These are phyloP conservation scores for Alectoris magna DNA, from an alignment of 2,797 vertebrate species.

Conservation along the genomic window DNA sequence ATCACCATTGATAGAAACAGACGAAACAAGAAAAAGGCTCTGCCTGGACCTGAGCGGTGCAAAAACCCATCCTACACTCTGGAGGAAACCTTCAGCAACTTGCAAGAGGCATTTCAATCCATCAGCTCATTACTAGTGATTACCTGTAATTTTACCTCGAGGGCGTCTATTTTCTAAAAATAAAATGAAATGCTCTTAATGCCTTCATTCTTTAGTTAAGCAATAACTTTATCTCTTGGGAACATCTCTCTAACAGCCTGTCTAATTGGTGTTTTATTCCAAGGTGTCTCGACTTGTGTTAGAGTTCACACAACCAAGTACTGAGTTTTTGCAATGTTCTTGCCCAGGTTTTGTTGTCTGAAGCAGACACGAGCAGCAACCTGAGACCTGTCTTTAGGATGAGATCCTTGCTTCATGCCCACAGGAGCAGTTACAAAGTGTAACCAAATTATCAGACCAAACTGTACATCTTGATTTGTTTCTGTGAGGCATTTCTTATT, in stretches of 20 bases:
- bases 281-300: neutral
- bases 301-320: neutral
- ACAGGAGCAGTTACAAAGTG: neutral
- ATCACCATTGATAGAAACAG: neutral
- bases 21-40: neutral
- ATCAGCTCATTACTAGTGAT: neutral
- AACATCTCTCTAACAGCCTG: constrained; percentile 32
- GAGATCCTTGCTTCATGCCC: neutral
- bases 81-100: neutral
- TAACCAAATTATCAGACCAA: neutral
- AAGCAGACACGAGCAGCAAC: neutral
- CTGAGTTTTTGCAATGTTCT: neutral
- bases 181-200: constrained; percentile 45
- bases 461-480: neutral
- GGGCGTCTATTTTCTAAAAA: constrained; percentile 37
- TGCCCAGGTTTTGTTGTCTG: neutral
- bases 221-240: constrained; percentile 52
- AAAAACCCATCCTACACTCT: rapidly evolving
- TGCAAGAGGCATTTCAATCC: neutral
- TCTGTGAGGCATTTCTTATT: constrained; percentile 26
- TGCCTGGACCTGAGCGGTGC: neutral
- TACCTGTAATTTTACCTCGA: neutral
- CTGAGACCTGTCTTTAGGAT: neutral
- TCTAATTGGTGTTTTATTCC: neutral
- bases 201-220: constrained; percentile 34